A percentile compares a stretch with the other conserved stretches of the same genome.
Evolutionary conservation across 1,140 invertebrate genomes (phyloP).

Genomic region (Lordiphosa collinella): DNA sequence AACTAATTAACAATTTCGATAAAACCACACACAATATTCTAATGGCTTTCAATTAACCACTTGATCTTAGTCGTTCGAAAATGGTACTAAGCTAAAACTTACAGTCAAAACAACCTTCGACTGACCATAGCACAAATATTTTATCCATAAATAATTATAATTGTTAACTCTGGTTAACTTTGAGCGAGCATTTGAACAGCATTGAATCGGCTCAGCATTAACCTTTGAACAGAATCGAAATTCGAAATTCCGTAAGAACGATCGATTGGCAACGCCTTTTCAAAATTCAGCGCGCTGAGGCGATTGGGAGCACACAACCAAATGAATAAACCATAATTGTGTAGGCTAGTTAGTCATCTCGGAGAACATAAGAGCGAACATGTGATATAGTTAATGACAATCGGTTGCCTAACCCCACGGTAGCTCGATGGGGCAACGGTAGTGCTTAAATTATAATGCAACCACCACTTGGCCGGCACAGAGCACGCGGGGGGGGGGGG

Average conservation of each 20-base stretch:
- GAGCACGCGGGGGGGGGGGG: background rate
- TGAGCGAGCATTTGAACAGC: background rate
- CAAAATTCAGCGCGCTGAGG: slow-evolving; percentile 37
- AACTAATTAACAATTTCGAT: too few species aligned
- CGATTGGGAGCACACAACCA: slow-evolving; percentile 25
- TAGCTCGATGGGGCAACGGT: slow-evolving; percentile 9
- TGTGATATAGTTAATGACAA: slow-evolving; percentile 35
- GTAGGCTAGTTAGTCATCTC: background rate
- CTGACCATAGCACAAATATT: background rate
- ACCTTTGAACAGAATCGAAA: slow-evolving; percentile 16
- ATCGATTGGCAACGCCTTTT: slow-evolving; percentile 47
- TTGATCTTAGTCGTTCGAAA: too few species aligned
- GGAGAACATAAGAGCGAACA: background rate
- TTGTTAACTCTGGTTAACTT: background rate
- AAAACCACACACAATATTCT: too few species aligned
- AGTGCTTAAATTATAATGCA: slow-evolving; percentile 36
- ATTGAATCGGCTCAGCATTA: slow-evolving; percentile 4
- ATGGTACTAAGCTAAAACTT: too few species aligned
- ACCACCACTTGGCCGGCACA: too few species aligned
- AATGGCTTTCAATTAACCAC: too few species aligned
- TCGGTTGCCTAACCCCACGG: slow-evolving; percentile 18
- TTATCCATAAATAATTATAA: background rate
- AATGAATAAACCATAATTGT: too few species aligned
- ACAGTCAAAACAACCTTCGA: too few species aligned
- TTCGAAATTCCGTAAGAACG: background rate